Evolutionary conservation across 92 coral and sea anemone genomes (phyloP).

Genomic region (Palythoa grandis): DNA sequence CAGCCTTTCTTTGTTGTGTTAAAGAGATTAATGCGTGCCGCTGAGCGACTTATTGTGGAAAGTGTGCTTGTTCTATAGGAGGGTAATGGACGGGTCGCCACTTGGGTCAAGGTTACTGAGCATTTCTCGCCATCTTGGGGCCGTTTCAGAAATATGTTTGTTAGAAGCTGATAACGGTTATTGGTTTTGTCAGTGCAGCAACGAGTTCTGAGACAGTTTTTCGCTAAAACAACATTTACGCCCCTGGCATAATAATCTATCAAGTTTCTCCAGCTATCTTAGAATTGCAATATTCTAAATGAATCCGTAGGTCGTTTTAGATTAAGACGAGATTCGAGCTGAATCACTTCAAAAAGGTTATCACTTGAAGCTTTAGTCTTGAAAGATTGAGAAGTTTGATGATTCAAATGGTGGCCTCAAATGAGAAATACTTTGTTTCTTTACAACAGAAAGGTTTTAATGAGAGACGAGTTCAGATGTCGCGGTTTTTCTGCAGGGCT

Average conservation of each 20-base stretch:
- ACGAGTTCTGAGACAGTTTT: not conserved
- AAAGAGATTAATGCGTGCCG: slow-evolving; percentile 20
- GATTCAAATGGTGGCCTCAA: not conserved
- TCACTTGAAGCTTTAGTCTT: not conserved
- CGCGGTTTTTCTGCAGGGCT: slow-evolving; percentile 31
- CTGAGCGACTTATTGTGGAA: slow-evolving; percentile 25
- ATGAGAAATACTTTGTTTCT: slow-evolving; percentile 5
- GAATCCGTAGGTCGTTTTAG: not conserved
- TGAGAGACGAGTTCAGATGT: not conserved
- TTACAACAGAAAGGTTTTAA: not conserved
- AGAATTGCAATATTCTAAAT: not conserved
- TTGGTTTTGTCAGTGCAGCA: slow-evolving; percentile 12
- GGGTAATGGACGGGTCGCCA: slow-evolving; percentile 32
- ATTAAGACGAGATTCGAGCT: not conserved
- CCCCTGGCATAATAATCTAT: not conserved
- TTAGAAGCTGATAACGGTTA: slow-evolving; percentile 12
- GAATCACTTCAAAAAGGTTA: not conserved
- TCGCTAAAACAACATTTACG: not conserved
- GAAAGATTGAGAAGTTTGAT: not conserved
- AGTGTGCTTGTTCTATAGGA: slow-evolving; percentile 12
- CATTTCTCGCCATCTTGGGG: slow-evolving; percentile 36
- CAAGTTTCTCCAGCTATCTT: not conserved
- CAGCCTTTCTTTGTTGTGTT: slow-evolving; percentile 38
- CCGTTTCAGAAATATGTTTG: slow-evolving; percentile 16
- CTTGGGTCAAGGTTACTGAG: slow-evolving; percentile 24